Evolutionary conservation across 30 jellyfish, hydroid and myxozoan species (phyloP).

Genomic region (Sanderia malayensis): DNA sequence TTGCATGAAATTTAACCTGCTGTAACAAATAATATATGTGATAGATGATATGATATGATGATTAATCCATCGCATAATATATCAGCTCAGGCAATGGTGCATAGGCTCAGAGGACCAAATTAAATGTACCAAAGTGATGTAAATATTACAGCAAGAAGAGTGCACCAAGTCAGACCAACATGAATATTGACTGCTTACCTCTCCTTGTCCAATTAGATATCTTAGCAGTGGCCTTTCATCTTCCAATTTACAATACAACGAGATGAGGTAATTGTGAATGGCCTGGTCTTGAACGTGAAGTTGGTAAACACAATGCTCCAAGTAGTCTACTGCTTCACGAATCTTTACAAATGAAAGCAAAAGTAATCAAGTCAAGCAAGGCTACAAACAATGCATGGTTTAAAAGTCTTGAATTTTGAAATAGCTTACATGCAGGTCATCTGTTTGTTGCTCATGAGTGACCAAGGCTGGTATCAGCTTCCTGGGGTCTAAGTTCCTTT

Average conservation of each 20-base stretch:
- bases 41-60: no score
- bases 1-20: no score
- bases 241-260: slow-evolving; percentile 83
- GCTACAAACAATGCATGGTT: no score
- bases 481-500: slow-evolving; percentile 70
- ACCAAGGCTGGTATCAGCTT: slow-evolving; percentile 88
- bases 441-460: slow-evolving; percentile 74
- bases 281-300: slow-evolving; percentile 78
- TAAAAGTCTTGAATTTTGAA: no score
- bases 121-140: no score
- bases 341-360: slow-evolving; percentile 19
- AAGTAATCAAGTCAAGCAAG: not conserved
- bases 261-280: slow-evolving; percentile 86
- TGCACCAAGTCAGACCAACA: no score
- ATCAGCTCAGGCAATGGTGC: no score
- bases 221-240: slow-evolving; percentile 80
- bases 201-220: slow-evolving; percentile 85
- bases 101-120: no score
- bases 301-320: slow-evolving; percentile 88
- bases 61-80: no score
- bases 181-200: no score
- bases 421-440: slow-evolving; percentile 46
- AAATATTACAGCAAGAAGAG: no score
- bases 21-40: no score
- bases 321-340: slow-evolving; percentile 74